phyloP scores from a whole-genome alignment of 1,140 invertebrate species.

The Sarcophaga peregrina region DNA sequence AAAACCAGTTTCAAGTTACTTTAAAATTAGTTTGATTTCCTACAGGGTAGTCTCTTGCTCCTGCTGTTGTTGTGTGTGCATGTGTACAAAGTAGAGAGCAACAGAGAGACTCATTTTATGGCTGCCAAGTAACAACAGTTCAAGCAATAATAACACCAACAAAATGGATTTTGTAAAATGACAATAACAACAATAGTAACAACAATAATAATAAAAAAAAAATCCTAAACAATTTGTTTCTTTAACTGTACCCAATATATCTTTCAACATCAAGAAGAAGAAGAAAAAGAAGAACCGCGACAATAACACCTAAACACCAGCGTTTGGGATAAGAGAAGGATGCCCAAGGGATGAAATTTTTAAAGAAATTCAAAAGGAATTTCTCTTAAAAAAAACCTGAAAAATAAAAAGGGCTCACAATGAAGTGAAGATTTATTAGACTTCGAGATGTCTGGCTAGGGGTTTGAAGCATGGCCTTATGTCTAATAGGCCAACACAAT shows the following conservation, averaged over 20 bases:
- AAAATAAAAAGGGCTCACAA: too few species aligned
- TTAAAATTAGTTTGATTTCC: too few species aligned
- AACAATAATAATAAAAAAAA: conserved; percentile 20
- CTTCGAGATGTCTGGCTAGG: too few species aligned
- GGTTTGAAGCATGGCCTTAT: too few species aligned
- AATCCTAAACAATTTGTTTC: conserved; percentile 36
- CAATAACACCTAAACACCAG: neutral
- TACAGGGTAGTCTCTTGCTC: too few species aligned
- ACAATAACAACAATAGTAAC: neutral
- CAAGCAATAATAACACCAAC: neutral
- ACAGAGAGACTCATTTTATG: neutral
- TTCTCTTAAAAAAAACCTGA: too few species aligned
- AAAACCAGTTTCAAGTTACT: too few species aligned
- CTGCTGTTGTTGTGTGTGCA: too few species aligned
- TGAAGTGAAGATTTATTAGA: too few species aligned
- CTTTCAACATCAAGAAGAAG: neutral
- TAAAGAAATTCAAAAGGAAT: too few species aligned
- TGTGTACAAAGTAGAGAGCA: neutral
- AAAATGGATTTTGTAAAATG: neutral
- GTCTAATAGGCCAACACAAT: too few species aligned
- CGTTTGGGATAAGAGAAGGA: neutral
- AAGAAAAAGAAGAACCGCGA: too few species aligned
- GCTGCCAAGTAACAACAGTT: conserved; percentile 23
- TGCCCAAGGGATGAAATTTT: neutral
- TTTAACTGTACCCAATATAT: conserved; percentile 32